These are phyloP conservation scores for Nebria brevicollis DNA, from an alignment of 2,888 invertebrate genomes.

Conservation along the genomic window DNA sequence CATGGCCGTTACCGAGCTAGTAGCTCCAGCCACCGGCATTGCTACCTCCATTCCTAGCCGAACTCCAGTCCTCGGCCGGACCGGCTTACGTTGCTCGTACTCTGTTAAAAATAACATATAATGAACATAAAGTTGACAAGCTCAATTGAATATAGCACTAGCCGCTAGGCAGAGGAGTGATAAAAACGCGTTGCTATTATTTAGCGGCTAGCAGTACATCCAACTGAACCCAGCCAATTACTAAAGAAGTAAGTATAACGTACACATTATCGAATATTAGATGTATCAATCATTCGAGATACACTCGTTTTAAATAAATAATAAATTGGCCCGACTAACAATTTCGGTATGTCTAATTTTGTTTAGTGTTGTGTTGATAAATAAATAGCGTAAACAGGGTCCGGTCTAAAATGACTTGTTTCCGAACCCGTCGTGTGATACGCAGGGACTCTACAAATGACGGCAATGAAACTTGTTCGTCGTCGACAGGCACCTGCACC, in stretches of 20 bases:
- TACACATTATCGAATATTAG: conserved; percentile 7
- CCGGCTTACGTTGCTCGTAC: conserved; percentile 41
- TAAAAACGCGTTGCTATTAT: neutral
- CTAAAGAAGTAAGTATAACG: neutral
- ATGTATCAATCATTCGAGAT: neutral
- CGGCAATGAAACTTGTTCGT: neutral
- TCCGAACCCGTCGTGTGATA: conserved; percentile 6
- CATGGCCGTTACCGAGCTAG: conserved; percentile 63
- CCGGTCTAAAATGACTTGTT: conserved; percentile 2
- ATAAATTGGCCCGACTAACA: neutral
- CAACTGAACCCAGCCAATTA: conserved; percentile 17
- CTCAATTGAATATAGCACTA: neutral
- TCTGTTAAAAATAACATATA: conserved; percentile 23
- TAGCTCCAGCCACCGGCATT: conserved; percentile 67
- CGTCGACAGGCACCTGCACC: conserved; percentile 51
- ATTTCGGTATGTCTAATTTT: neutral
- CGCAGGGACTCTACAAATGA: neutral
- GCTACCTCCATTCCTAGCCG: conserved; percentile 61
- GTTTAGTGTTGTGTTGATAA: neutral
- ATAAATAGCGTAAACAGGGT: neutral
- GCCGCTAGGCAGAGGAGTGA: neutral
- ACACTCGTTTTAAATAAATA: neutral
- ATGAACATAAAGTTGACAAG: neutral
- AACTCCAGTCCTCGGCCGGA: conserved; percentile 48
- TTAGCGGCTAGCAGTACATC: conserved; percentile 34